Conservation (phyloP, 2,797 vertebrate species). For the Gastrophryne carolinensis region DNA sequence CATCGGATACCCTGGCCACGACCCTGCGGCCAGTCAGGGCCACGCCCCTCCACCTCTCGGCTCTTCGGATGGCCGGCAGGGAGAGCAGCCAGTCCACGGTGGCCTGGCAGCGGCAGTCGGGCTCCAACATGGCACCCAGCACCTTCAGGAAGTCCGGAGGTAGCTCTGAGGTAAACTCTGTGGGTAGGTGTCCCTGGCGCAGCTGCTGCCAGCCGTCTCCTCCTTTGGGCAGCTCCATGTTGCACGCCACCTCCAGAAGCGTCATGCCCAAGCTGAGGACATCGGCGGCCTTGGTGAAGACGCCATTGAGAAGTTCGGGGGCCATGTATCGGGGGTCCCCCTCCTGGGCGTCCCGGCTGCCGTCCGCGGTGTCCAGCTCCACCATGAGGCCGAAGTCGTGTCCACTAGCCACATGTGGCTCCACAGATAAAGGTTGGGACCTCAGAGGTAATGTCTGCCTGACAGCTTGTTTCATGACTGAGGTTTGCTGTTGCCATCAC, state of each 20-base stretch:
- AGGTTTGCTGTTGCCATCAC: too few species aligned
- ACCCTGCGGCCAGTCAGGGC: slow-evolving; percentile 60
- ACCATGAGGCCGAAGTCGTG: slow-evolving; percentile 88
- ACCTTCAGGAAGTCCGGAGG: slow-evolving; percentile 79
- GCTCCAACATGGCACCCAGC: slow-evolving; percentile 78
- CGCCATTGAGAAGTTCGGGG: slow-evolving; percentile 81
- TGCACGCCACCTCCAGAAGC: slow-evolving; percentile 85
- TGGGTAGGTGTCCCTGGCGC: slow-evolving; percentile 78
- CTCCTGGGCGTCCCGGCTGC: slow-evolving; percentile 76
- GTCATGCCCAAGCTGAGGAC: slow-evolving; percentile 91
- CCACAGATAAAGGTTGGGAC: too few species aligned
- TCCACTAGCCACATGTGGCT: too few species aligned
- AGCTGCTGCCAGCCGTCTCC: slow-evolving; percentile 89
- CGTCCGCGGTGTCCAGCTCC: slow-evolving; percentile 61
- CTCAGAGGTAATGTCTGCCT: too few species aligned
- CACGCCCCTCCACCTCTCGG: slow-evolving; percentile 57
- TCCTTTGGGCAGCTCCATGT: slow-evolving; percentile 85
- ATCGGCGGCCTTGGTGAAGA: slow-evolving; percentile 81
- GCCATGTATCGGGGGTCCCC: slow-evolving; percentile 91
- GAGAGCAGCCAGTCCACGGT: slow-evolving; percentile 72
- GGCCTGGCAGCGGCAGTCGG: slow-evolving; percentile 73
- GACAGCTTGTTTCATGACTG: too few species aligned
- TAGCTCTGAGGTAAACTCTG: slow-evolving; percentile 77
- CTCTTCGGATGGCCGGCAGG: slow-evolving; percentile 56
- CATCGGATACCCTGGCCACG: slow-evolving; percentile 51